Evolutionary conservation across 2,888 invertebrate genomes (phyloP).

Genomic region (Myathropa florea): DNA sequence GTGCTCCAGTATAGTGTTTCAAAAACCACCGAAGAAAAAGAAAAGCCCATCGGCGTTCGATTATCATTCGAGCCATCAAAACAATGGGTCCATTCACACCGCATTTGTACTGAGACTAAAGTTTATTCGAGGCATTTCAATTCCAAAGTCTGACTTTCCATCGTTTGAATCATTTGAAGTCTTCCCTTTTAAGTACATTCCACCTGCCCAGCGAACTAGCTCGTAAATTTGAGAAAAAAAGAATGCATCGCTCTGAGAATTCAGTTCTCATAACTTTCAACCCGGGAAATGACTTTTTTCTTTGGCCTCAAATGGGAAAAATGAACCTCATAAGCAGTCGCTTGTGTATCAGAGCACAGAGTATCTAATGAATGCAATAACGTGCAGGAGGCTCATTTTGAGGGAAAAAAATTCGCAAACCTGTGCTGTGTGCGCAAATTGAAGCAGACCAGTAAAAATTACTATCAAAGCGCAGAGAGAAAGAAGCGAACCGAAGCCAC

Average conservation of each 20-base stretch:
- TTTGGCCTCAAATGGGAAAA: slow-evolving; percentile 7
- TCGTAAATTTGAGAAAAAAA: neutral
- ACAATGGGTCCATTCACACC: neutral
- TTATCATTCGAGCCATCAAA: neutral
- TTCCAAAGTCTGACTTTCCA: neutral
- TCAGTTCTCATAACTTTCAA: slow-evolving; percentile 12
- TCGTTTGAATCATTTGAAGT: neutral
- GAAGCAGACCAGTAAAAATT: slow-evolving; percentile 11
- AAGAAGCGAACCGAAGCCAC: neutral
- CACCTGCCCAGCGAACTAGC: neutral
- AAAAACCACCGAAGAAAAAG: too few species aligned
- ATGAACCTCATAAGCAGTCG: slow-evolving; percentile 10
- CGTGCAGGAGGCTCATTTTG: slow-evolving; percentile 68
- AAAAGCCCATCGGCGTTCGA: too few species aligned
- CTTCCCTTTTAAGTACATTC: neutral
- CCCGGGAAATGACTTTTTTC: neutral
- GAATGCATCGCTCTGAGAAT: neutral
- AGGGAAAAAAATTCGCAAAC: slow-evolving; percentile 48
- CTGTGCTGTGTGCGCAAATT: slow-evolving; percentile 1
- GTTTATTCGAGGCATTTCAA: neutral
- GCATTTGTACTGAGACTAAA: neutral
- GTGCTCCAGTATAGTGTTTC: too few species aligned
- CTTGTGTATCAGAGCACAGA: neutral
- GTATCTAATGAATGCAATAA: slow-evolving; percentile 59
- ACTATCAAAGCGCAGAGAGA: neutral